Evolutionary conservation across 2,888 invertebrate species (phyloP).

Genomic region (Zelleria hepariella): DNA sequence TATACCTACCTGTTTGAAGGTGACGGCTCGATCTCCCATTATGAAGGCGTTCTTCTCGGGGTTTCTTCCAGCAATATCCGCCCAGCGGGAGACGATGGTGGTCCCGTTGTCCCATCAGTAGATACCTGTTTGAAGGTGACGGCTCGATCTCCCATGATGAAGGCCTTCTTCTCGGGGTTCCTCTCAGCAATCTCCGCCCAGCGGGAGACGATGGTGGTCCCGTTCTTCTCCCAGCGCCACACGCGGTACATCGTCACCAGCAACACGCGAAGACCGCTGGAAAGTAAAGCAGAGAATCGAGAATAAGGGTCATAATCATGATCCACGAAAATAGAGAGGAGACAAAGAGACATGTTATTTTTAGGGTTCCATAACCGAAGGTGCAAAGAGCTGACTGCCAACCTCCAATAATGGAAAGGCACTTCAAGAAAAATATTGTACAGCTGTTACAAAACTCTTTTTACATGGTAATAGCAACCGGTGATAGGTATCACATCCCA

Average conservation of each 20-base stretch:
- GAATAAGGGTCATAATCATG: too few relatives aligned
- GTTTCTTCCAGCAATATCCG: constrained; percentile 53
- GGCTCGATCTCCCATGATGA: constrained; percentile 76
- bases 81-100: constrained; percentile 72
- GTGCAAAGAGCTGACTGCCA: too few relatives aligned
- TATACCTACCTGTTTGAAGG: constrained; percentile 77
- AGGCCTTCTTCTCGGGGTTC: constrained; percentile 78
- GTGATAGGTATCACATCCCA: too few relatives aligned
- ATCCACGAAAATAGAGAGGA: too few relatives aligned
- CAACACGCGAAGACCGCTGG: constrained; percentile 70
- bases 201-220: constrained; percentile 69
- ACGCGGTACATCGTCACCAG: constrained; percentile 64
- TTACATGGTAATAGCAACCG: too few relatives aligned
- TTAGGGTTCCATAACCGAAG: too few relatives aligned
- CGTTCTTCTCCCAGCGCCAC: constrained; percentile 61
- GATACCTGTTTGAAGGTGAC: constrained; percentile 79
- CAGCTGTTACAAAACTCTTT: too few relatives aligned
- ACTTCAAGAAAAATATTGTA: too few relatives aligned
- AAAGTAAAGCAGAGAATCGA: too few relatives aligned
- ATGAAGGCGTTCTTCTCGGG: constrained; percentile 80
- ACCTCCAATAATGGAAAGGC: too few relatives aligned
- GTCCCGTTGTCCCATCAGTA: constrained; percentile 65
- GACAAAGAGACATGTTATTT: too few relatives aligned
- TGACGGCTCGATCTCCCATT: constrained; percentile 77
- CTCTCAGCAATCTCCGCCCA: constrained; percentile 63